Conservation (phyloP, 1,140 invertebrate genomes). For the Thaumatotibia leucotreta region DNA sequence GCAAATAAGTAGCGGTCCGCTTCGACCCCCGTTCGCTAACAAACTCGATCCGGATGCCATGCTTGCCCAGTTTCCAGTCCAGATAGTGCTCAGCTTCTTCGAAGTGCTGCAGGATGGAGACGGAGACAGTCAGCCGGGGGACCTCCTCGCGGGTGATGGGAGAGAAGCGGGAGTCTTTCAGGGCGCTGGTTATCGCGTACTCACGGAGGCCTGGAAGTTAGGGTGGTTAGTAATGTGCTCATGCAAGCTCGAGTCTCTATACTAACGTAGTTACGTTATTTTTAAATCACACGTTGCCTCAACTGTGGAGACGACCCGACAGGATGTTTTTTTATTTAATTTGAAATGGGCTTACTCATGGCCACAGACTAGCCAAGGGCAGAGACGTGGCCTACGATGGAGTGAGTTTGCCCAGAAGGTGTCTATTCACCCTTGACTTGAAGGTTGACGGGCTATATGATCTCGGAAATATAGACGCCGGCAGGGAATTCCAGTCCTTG, state of each 20-base stretch:
- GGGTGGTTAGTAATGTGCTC: background rate
- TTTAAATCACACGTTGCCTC: too few relatives aligned
- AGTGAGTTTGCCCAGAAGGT: too few relatives aligned
- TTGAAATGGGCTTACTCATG: too few relatives aligned
- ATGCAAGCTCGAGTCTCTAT: background rate
- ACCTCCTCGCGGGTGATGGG: constrained; percentile 97
- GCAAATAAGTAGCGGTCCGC: constrained; percentile 97
- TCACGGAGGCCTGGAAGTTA: constrained; percentile 86
- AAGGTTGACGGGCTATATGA: too few relatives aligned
- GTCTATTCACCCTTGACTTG: too few relatives aligned
- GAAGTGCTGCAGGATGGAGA: constrained; percentile 94
- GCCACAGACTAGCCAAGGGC: too few relatives aligned
- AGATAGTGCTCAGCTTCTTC: constrained; percentile 96
- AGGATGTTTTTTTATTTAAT: too few relatives aligned
- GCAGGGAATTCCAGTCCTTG: too few relatives aligned
- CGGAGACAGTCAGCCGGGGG: constrained; percentile 93
- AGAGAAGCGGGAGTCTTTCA: constrained; percentile 97
- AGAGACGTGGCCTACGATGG: too few relatives aligned
- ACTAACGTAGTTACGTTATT: background rate
- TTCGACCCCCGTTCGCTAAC: constrained; percentile 96
- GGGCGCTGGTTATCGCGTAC: constrained; percentile 98
- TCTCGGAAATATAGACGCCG: too few relatives aligned
- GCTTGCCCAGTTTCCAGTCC: constrained; percentile 98
- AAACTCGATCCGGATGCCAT: constrained; percentile 99
- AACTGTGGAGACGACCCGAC: too few relatives aligned